These are phyloP conservation scores for Homarus americanus DNA, from an alignment of 1,140 invertebrate species.

Conservation along the genomic window DNA sequence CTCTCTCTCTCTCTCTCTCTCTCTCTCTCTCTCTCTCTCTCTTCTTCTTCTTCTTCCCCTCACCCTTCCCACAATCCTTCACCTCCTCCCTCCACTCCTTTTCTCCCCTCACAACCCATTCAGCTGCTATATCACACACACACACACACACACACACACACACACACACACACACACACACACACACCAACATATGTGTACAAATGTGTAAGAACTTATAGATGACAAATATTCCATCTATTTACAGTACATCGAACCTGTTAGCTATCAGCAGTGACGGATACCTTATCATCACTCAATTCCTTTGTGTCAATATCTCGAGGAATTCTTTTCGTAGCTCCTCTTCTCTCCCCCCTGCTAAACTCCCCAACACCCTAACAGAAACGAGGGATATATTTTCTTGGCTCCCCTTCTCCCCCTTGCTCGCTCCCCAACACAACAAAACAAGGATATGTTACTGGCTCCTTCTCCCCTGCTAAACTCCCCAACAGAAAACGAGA, in stretches of 20 bases:
- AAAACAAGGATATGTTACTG: too few relatives aligned
- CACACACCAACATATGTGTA: background rate
- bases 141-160: background rate
- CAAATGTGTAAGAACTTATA: background rate
- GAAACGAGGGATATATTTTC: background rate
- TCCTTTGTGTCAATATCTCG: background rate
- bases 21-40: slow-evolving; percentile 34
- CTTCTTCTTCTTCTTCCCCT: background rate
- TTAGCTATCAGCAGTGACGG: background rate
- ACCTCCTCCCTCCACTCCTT: background rate
- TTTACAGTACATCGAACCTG: background rate
- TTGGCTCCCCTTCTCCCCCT: too few relatives aligned
- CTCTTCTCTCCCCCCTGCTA: too few relatives aligned
- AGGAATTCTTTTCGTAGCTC: background rate
- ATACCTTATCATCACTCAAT: background rate
- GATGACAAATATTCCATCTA: background rate
- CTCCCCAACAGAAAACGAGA: background rate
- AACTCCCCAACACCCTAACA: background rate
- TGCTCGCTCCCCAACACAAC: too few relatives aligned
- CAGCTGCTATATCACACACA: background rate
- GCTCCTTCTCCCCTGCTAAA: too few relatives aligned
- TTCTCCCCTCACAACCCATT: background rate
- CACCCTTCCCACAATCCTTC: background rate
- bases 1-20: slow-evolving; percentile 16
- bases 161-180: background rate